Base-by-base conservation (phyloP, 2,888 invertebrate species). In the Podotricha telesiphe region DNA sequence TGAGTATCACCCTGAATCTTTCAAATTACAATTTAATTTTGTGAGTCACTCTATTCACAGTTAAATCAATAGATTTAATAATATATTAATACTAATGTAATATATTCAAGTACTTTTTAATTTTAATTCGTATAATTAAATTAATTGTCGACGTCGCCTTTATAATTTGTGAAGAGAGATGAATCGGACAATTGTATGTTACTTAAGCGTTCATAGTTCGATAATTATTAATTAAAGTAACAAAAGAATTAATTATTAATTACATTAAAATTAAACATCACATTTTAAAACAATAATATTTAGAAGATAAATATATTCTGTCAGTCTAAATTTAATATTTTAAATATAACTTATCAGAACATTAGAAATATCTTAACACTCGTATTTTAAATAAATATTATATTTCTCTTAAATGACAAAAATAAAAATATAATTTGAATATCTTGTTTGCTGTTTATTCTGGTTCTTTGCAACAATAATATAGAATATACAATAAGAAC, bases 1-100 rank as follows among this genome's bases (percentile, higher is more conserved):
- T 93, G 85, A 89, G 91, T 86, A 67, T 51, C 19, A 70, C 55
- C 64, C 61, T 58, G 67, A 19, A 63, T 67, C 40, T 73, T 51
- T 53, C 40, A 53, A 67, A 64, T 64, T 63, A 45, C 47, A 10
- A 47, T 68, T 65, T 65, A 61, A 37, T 34, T 1, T 58, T 15
- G 13, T 71, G 47, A 68, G 34, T 68, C 62, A 71, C n/a, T 67
- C 51, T 40, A 56, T 48, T 61, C 28, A 42, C 53, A 6, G 5
- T 42, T 47, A 17, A 17, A 63, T 48, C 1, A 20, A 47, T 34
- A n/a, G n/a, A n/a, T n/a, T n/a, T n/a, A n/a, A n/a, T n/a, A n/a
- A n/a, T n/a, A n/a, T 20, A 19, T 40, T 28, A 34, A 47, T 34
- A 34, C 8, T 48, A 59, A 17, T 2, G 11, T n/a, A 22, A 59